These are phyloP conservation scores for Fistularia tabacaria DNA, from an alignment of 2,797 vertebrate genomes.

Conservation along the genomic window DNA sequence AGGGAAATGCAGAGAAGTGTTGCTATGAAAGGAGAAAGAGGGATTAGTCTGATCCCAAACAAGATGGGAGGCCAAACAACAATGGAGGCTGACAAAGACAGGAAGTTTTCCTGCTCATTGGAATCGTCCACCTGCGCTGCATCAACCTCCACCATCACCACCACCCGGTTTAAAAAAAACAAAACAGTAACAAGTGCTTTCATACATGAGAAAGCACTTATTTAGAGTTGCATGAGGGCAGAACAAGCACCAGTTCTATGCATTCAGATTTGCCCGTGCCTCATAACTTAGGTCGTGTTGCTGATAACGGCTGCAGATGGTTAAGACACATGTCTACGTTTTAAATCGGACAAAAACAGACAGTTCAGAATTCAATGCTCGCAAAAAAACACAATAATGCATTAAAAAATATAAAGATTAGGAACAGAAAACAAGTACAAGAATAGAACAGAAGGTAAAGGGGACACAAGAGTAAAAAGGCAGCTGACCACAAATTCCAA, in stretches of 20 bases:
- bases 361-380: not conserved
- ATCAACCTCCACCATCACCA: slow-evolving; percentile 21
- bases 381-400: too few species aligned
- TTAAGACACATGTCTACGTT: too few species aligned
- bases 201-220: slow-evolving; percentile 19
- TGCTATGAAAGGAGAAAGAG: slow-evolving; percentile 22
- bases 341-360: not conserved
- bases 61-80: slow-evolving; percentile 42
- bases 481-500: slow-evolving; percentile 7
- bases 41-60: slow-evolving; percentile 48
- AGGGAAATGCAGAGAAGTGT: slow-evolving; percentile 5
- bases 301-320: too few species aligned
- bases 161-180: not conserved
- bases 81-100: slow-evolving; percentile 63
- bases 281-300: too few species aligned
- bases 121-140: slow-evolving; percentile 57
- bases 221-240: slow-evolving; percentile 19
- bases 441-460: not conserved
- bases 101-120: slow-evolving; percentile 54
- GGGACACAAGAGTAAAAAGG: slow-evolving; percentile 7
- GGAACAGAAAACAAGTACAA: not conserved
- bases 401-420: not conserved
- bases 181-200: slow-evolving; percentile 8
- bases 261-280: slow-evolving; percentile 5
- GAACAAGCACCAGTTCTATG: slow-evolving; percentile 1